Evolutionary conservation across 2,797 vertebrate species (phyloP).

Genomic region (Falco novaeseelandiae): DNA sequence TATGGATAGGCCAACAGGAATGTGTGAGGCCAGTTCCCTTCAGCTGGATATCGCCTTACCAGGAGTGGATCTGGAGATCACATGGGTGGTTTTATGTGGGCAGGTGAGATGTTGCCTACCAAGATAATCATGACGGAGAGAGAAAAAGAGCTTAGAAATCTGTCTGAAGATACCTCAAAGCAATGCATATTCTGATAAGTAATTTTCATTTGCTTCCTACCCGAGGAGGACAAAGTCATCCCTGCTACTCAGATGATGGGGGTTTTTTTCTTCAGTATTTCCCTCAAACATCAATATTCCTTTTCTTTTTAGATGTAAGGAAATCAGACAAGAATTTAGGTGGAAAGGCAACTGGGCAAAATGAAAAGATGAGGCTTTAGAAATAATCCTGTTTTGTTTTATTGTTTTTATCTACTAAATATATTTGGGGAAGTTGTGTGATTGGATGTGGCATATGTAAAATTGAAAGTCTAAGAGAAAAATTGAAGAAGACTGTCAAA

Average conservation of each 20-base stretch:
- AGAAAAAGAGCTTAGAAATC: background rate
- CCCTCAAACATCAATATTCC: background rate
- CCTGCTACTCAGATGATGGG: background rate
- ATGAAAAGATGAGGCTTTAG: background rate
- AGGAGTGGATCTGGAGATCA: background rate
- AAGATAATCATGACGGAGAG: background rate
- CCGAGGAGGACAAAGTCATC: background rate
- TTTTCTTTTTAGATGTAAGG: background rate
- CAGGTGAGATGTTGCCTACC: background rate
- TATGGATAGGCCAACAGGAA: background rate
- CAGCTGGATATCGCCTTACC: background rate
- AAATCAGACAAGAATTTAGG: background rate
- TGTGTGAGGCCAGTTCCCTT: background rate
- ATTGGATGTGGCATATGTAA: background rate
- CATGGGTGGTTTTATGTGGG: background rate
- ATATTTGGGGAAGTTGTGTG: background rate
- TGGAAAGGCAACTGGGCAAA: background rate
- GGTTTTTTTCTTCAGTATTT: background rate
- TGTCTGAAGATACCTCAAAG: background rate
- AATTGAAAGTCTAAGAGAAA: background rate
- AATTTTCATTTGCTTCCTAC: background rate
- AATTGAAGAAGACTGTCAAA: background rate
- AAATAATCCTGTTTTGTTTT: background rate
- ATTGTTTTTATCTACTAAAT: background rate
- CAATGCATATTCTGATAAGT: background rate